Conservation (phyloP, 2,888 invertebrate genomes). For the Oligia fasciuncula region DNA sequence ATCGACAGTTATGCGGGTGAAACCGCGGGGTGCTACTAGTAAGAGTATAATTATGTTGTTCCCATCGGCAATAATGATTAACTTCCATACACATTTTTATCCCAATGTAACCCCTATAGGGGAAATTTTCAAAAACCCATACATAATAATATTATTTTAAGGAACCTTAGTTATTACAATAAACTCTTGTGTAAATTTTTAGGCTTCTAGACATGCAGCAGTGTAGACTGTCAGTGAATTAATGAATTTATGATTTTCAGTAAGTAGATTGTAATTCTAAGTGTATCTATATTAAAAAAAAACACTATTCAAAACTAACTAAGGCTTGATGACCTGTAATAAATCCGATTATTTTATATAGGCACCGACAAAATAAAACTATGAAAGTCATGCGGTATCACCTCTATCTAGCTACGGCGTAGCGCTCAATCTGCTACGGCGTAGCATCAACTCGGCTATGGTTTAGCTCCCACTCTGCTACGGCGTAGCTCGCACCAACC, state of each 20-base stretch:
- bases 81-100: too few species aligned
- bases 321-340: not conserved
- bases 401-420: conserved; percentile 16
- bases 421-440: conserved; percentile 11
- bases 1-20: too few species aligned
- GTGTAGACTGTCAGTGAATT: too few species aligned
- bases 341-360: not conserved
- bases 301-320: too few species aligned
- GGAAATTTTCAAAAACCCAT: not conserved
- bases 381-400: not conserved
- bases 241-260: not conserved
- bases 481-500: not conserved
- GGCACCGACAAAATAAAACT: not conserved
- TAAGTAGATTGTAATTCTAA: not conserved
- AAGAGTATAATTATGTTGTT: not conserved
- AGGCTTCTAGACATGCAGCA: not conserved
- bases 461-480: not conserved
- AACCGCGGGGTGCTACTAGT: not conserved
- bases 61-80: not conserved
- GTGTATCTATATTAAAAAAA: not conserved
- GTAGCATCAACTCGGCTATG: conserved; percentile 3
- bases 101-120: too few species aligned
- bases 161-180: too few species aligned
- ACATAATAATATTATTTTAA: too few species aligned
- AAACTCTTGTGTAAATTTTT: too few species aligned